Evolutionary conservation across 2,888 invertebrate genomes (phyloP).

Genomic region (Hartigia nigra): DNA sequence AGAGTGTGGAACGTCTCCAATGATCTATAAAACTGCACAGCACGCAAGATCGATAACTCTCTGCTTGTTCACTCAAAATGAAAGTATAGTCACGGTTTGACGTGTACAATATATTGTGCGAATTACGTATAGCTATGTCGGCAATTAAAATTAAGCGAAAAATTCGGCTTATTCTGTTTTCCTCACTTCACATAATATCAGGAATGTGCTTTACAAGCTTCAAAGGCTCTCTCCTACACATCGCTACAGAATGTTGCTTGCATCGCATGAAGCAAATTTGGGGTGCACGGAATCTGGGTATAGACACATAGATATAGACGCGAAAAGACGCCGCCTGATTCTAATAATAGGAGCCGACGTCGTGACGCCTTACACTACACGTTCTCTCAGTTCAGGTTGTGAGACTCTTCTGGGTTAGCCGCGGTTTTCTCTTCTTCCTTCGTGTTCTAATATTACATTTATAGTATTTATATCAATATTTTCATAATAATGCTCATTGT

Average conservation of each 20-base stretch:
- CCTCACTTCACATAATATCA: background rate
- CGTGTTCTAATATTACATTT: background rate
- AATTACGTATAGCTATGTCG: background rate
- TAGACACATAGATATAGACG: slow-evolving; percentile 44
- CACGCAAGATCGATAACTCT: background rate
- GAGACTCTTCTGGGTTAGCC: slow-evolving; percentile 49
- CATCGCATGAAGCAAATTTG: slow-evolving; percentile 10
- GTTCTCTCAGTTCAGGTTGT: slow-evolving; percentile 18
- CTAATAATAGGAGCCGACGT: slow-evolving; percentile 57
- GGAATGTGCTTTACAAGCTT: background rate
- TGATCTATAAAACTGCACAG: background rate
- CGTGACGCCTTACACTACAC: slow-evolving; percentile 35
- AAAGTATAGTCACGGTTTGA: background rate
- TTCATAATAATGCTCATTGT: background rate
- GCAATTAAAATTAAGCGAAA: background rate
- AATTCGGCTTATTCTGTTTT: background rate
- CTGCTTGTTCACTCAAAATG: background rate
- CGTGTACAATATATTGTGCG: background rate
- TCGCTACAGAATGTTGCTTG: background rate
- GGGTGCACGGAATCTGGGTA: slow-evolving; percentile 38
- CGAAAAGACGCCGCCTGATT: slow-evolving; percentile 45
- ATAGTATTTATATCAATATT: background rate
- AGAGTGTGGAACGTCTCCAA: background rate
- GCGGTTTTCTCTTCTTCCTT: slow-evolving; percentile 14
- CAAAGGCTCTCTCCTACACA: background rate